Evolutionary conservation across 2,113 vertebrate species (phyloP), one percentile per base, ranked within the genome.

Genomic region (Muscicapa adusta): DNA sequence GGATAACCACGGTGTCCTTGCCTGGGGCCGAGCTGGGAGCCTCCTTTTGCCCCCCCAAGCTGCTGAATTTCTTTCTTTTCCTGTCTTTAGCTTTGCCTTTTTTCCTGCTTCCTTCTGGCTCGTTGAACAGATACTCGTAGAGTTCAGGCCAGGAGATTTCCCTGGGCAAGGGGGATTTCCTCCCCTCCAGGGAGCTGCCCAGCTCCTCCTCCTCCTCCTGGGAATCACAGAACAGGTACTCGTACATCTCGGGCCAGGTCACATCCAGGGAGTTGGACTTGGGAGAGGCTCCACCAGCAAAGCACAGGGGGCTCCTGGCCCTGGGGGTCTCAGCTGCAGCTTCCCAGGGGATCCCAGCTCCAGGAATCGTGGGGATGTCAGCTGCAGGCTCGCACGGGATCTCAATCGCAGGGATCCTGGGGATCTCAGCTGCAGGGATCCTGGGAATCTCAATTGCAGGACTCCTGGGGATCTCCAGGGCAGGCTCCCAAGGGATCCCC

Each of bases 121-220:
- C 98, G 0, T 94, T 83, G 80, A 99, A 99, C 83, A 99, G 99
- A 77, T 98, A 97, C n/a, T 99, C 99, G 5, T 99, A 99, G 14
- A 98, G 97, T 20, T 99, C 99, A 0, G 99, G 98, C 89, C 98
- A 98, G 88, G 98, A 98, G 16, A 98, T 67, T 10, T 95, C 83
- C 92, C 88, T 83, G 2, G 42, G 62, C 2, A 85, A n/a, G 20
- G 95, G 97, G 34, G 72, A 53, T 45, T 18, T 45, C 18, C 86
- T 4, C 2, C 50, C 68, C 26, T 94, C 75, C 47, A 28, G 0
- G 1, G 47, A 65, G 62, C 42, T 33, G 11, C 10, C 88, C 43
- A 31, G 72, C 4, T 50, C 85, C 16, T 56, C 91, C 18, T 56
- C 91, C 18, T 92, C 91, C 75, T 72, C 68, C 79, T 85, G 79